phyloP scores from a whole-genome alignment of 2,113 vertebrate species.

The Phyllostomus discolor region DNA sequence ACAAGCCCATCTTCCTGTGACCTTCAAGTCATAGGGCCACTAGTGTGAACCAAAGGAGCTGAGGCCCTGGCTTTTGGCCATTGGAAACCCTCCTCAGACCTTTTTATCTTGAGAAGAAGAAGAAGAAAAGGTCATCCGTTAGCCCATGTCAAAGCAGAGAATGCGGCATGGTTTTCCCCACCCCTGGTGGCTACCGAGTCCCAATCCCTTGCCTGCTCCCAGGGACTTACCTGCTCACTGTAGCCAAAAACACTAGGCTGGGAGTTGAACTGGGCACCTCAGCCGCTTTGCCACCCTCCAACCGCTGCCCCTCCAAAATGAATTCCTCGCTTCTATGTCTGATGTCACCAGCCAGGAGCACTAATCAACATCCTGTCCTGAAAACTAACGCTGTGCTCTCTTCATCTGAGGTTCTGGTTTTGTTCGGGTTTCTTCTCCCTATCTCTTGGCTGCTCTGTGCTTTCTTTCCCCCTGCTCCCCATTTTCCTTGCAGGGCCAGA shows the following conservation, averaged over 20 bases:
- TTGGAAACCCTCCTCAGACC: background rate
- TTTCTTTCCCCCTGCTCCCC: background rate
- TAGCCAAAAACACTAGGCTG: background rate
- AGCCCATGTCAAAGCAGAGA: background rate
- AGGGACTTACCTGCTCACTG: background rate
- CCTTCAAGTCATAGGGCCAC: background rate
- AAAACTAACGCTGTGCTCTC: background rate
- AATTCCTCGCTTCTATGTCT: background rate
- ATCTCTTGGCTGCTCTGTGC: no score
- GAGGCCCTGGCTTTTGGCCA: background rate
- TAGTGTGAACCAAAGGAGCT: background rate
- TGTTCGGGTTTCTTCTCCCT: background rate
- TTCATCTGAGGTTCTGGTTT: background rate
- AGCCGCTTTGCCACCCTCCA: background rate
- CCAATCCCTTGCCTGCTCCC: background rate
- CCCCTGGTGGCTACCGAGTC: fast-evolving
- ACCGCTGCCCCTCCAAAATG: background rate
- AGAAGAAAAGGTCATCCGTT: background rate
- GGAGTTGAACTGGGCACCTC: background rate
- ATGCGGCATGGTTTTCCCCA: background rate
- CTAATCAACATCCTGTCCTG: background rate
- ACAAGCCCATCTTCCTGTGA: background rate
- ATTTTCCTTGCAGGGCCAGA: background rate
- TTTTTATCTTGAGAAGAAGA: background rate
- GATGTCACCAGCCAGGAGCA: background rate